Evolutionary conservation across 2,888 invertebrate species (phyloP).

Genomic region (Lysandra bellargus): DNA sequence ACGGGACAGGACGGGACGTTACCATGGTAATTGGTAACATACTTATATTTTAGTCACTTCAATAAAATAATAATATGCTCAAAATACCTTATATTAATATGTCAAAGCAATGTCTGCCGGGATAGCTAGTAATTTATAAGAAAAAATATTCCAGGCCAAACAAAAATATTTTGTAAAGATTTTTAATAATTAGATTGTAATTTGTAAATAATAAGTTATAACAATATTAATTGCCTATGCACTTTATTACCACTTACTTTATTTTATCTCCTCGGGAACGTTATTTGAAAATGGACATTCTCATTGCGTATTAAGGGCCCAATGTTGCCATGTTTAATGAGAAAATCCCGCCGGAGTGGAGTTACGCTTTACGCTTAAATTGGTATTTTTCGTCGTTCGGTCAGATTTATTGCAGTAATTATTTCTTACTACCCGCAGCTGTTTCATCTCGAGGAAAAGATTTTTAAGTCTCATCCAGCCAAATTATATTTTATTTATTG

Average conservation of each 20-base stretch:
- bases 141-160: too few relatives aligned
- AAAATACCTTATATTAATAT: too few relatives aligned
- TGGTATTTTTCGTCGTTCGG: slow-evolving; percentile 10
- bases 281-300: not conserved
- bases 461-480: slow-evolving; percentile 8
- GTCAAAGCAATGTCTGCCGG: too few relatives aligned
- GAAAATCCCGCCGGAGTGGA: not conserved
- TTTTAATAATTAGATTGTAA: too few relatives aligned
- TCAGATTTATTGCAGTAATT: slow-evolving; percentile 24
- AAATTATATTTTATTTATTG: slow-evolving; percentile 24
- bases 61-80: too few relatives aligned
- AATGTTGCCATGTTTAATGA: slow-evolving; percentile 19
- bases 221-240: not conserved
- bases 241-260: not conserved
- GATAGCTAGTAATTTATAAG: too few relatives aligned
- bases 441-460: not conserved
- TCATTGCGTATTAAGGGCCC: slow-evolving; percentile 5
- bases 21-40: too few relatives aligned
- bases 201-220: too few relatives aligned
- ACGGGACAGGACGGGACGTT: too few relatives aligned
- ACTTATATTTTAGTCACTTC: too few relatives aligned
- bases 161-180: too few relatives aligned
- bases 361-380: slow-evolving; percentile 21
- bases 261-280: not conserved
- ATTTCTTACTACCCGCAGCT: slow-evolving; percentile 24